These are phyloP conservation scores for Sebastiscus tertius DNA, from an alignment of 2,797 vertebrate species.

Conservation along the genomic window DNA sequence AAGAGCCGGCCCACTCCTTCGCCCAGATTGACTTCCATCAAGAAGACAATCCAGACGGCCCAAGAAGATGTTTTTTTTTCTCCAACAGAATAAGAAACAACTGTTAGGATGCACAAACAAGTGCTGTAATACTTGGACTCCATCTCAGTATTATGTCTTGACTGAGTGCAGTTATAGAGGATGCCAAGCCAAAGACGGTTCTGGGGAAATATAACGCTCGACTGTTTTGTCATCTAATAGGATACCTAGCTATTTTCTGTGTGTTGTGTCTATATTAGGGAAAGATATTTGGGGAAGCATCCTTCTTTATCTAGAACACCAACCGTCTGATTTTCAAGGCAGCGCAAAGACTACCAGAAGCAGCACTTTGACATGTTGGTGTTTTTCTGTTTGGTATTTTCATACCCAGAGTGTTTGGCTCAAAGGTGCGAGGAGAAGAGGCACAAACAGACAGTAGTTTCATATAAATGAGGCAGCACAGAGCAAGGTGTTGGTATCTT, in stretches of 20 bases:
- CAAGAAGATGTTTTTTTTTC: not conserved
- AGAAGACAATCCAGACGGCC: not conserved
- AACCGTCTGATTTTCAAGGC: not conserved
- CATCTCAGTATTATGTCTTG: not conserved
- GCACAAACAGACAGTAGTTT: slow-evolving; percentile 8
- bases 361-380: not conserved
- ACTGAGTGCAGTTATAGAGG: not conserved
- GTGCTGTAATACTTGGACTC: not conserved
- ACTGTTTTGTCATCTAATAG: not conserved
- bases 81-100: not conserved
- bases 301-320: not conserved
- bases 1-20: not conserved
- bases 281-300: not conserved
- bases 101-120: not conserved
- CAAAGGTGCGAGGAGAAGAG: slow-evolving; percentile 4
- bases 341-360: not conserved
- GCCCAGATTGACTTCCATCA: not conserved
- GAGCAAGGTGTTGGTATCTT: slow-evolving; percentile 22
- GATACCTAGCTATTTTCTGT: not conserved
- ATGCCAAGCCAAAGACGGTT: not conserved
- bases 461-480: slow-evolving; percentile 18
- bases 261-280: not conserved
- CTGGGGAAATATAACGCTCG: not conserved
- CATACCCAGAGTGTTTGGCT: not conserved
- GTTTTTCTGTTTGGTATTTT: slow-evolving; percentile 21